Conservation (phyloP, 1,140 invertebrate species). For the Gryon sp. region DNA sequence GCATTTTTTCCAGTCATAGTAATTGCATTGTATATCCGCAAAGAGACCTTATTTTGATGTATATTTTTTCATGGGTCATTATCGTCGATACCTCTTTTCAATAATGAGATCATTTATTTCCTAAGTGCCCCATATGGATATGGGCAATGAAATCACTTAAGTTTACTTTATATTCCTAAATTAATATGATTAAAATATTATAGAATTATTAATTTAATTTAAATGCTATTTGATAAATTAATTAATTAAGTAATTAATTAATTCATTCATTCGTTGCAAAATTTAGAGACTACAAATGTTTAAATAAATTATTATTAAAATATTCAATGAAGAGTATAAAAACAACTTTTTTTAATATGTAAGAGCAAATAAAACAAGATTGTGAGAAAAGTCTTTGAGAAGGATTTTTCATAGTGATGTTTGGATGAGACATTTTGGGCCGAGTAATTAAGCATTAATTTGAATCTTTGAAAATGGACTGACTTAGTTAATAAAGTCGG, state of each 20-base stretch:
- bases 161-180: too few species aligned
- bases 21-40: slow-evolving; percentile 48
- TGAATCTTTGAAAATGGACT: slow-evolving; percentile 15
- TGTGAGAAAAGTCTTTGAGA: slow-evolving; percentile 20
- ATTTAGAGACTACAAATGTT: too few species aligned
- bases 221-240: too few species aligned
- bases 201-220: too few species aligned
- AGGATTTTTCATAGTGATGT: slow-evolving; percentile 7
- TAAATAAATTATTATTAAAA: too few species aligned
- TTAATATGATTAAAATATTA: too few species aligned
- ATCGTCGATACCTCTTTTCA: slow-evolving; percentile 29
- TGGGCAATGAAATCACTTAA: background rate
- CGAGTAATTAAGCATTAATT: slow-evolving; percentile 18
- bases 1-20: slow-evolving; percentile 51
- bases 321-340: too few species aligned
- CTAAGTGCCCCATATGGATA: background rate
- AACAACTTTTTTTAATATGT: too few species aligned
- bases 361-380: too few species aligned
- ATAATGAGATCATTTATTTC: slow-evolving; percentile 25
- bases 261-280: too few species aligned
- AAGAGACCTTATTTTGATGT: slow-evolving; percentile 50
- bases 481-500: slow-evolving; percentile 31
- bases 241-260: too few species aligned
- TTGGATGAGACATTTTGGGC: slow-evolving; percentile 4
- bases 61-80: slow-evolving; percentile 56